A percentile compares a stretch with the other conserved stretches of the same genome.
Conservation (phyloP, 2,888 invertebrate genomes). For the Apantesis nais region DNA sequence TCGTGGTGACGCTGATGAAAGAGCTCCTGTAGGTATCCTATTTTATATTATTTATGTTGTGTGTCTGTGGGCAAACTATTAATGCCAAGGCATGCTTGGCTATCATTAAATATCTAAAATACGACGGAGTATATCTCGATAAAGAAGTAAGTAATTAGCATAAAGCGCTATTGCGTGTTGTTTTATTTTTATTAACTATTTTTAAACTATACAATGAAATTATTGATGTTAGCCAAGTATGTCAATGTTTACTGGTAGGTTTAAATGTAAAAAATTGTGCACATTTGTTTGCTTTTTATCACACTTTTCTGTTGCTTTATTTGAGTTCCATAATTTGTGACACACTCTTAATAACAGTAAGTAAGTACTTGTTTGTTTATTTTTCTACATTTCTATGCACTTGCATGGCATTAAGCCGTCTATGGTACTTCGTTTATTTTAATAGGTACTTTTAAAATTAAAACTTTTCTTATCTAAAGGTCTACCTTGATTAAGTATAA, state of each 20-base stretch:
- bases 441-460: background rate
- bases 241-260: constrained; percentile 19
- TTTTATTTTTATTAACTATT: background rate
- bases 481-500: background rate
- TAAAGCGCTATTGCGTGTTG: background rate
- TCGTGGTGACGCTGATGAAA: constrained; percentile 84
- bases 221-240: background rate
- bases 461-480: background rate
- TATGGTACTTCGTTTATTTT: background rate
- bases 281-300: constrained; percentile 45
- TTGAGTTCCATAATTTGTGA: constrained; percentile 19
- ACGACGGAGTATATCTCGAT: background rate
- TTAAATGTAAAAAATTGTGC: constrained; percentile 17
- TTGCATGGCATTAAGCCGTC: background rate
- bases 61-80: constrained; percentile 27
- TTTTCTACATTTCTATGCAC: background rate
- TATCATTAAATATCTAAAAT: constrained; percentile 13
- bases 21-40: constrained; percentile 90
- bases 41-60: constrained; percentile 62
- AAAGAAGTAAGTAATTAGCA: background rate
- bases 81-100: constrained; percentile 28
- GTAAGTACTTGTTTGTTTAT: constrained; percentile 17
- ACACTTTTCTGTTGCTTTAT: constrained; percentile 15
- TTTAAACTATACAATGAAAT: background rate
- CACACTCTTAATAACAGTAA: background rate